Evolutionary conservation across 2,888 invertebrate genomes (phyloP), one percentile per base, ranked within the genome.

Genomic region (Phyllotreta striolata): DNA sequence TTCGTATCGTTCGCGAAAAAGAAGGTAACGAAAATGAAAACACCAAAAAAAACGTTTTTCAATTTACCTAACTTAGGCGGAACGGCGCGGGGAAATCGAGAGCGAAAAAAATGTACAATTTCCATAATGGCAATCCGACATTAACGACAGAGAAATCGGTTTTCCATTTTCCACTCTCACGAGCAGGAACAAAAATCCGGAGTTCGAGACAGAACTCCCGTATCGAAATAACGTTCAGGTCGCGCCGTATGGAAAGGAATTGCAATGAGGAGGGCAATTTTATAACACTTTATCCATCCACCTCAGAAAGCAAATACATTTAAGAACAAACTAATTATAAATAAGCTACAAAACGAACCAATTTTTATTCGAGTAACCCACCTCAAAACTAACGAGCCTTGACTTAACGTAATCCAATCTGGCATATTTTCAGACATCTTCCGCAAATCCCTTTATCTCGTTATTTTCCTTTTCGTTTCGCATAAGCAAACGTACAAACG

Each of bases 91-190:
- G 52, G 52, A 38, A 60, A 52, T 52, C 44, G 14, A 9, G 9
- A 52, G 37, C 43, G 52, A 59, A 60, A 60, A 60, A 60, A 60
- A 60, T 60, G 52, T 60, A 60, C 60, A 60, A 60, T 60, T 60
- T 60, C 60, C 60, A 60, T 60, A 60, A 60, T 60, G 60, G 60
- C 60, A 60, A 60, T 60, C 37, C 60, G 46, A 60, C 60, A 60
- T 54, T 60, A 60, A 60, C 60, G 60, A 60, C 44, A 60, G 41
- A 54, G 54, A 60, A 60, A 60, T 60, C 60, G 60, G 52, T 60
- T 54, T 60, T 60, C 60, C 60, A 60, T 60, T 60, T 60, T 60
- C 51, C 59, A 59, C 41, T 59, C 24, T 59, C 44, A 5, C 44
- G 60, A 60, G 46, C 60, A 52, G 54, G 52, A 60, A 60, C 60